Percentiles rank a stretch among this genome's conserved stretches.
Conservation (phyloP, 2,113 vertebrate species). For the Epinephelus moara region DNA sequence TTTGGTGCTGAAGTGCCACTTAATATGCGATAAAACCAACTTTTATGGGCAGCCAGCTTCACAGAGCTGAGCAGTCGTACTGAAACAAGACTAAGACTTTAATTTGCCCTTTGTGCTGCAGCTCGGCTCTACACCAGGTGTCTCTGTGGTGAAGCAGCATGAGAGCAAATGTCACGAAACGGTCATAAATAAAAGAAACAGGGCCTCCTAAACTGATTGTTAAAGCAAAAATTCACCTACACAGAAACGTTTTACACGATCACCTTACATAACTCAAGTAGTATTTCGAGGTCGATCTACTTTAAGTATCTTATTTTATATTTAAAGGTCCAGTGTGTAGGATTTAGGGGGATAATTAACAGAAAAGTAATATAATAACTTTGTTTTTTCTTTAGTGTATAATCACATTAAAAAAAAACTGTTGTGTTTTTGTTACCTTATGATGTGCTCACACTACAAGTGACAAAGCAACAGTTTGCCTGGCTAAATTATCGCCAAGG, state of each 20-base stretch:
- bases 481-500: too few relatives aligned
- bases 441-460: too few relatives aligned
- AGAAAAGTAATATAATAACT: too few relatives aligned
- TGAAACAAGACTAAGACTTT: neutral
- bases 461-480: too few relatives aligned
- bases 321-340: too few relatives aligned
- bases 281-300: too few relatives aligned
- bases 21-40: conserved; percentile 2
- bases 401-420: too few relatives aligned
- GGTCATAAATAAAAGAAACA: conserved; percentile 1
- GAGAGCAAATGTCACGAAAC: neutral
- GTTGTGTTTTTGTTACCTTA: too few relatives aligned
- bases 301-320: too few relatives aligned
- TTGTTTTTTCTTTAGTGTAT: too few relatives aligned
- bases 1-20: conserved; percentile 11
- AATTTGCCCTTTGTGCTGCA: conserved; percentile 14
- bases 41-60: conserved; percentile 30
- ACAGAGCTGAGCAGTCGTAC: neutral
- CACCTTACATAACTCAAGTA: neutral
- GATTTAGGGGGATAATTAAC: too few relatives aligned
- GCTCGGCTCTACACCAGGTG: conserved; percentile 21
- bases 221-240: neutral
- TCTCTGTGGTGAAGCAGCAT: neutral
- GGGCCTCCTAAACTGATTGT: neutral
- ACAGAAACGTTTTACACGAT: neutral